Evolutionary conservation across 2,888 invertebrate species (phyloP).

Genomic region (Entomobrya proxima): DNA sequence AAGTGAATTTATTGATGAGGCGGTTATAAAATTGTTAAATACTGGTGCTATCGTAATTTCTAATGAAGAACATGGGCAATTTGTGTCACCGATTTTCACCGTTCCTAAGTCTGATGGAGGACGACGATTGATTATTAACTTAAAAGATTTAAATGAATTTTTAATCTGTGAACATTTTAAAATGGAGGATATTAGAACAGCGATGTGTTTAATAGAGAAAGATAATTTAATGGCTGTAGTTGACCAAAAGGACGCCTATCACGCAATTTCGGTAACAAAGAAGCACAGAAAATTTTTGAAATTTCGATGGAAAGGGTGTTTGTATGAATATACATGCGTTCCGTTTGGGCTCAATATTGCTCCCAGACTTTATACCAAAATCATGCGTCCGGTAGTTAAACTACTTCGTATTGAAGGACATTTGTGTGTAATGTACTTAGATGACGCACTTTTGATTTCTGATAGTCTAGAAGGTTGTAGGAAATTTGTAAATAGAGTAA

Average conservation of each 20-base stretch:
- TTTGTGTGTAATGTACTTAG: neutral
- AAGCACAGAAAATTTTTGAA: neutral
- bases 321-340: neutral
- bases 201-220: neutral
- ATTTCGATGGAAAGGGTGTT: neutral
- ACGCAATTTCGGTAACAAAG: neutral
- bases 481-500: too few relatives aligned
- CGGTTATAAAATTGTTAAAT: neutral
- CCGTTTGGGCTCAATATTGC: neutral
- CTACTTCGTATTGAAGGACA: neutral
- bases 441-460: neutral
- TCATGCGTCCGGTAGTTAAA: neutral
- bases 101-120: neutral
- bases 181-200: neutral
- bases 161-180: neutral
- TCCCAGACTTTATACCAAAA: neutral
- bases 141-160: conserved; percentile 22
- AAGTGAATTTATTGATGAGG: neutral
- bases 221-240: neutral
- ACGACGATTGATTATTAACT: too few relatives aligned
- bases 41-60: neutral
- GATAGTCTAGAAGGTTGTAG: too few relatives aligned
- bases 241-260: too few relatives aligned
- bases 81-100: neutral
- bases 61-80: neutral